Base-by-base conservation (phyloP, 2,888 invertebrate species). In the Alsophila aescularia region DNA sequence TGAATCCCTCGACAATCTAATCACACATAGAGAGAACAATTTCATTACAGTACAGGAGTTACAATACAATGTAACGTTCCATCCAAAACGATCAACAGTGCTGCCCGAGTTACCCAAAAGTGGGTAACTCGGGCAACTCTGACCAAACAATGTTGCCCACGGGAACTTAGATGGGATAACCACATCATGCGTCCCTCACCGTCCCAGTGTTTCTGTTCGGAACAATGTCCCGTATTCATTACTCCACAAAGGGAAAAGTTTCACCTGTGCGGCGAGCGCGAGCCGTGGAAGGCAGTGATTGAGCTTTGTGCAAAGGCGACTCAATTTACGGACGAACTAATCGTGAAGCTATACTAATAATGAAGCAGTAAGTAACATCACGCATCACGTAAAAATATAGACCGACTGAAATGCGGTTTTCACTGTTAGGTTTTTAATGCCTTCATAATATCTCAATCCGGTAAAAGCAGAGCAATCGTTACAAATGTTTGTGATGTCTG, bases 201-300 rank as follows among this genome's bases (percentile, higher is more conserved):
- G 42, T 21, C 18, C 15, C 47, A 36, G 32, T 39, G 42, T 53
- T 47, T 54, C 54, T 44, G 52, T 59, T 47, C 13, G 48, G 58
- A 72, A 71, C 69, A 67, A 69, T 69, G 67, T 69, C 64, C 42
- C 41, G 44, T 45, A 45, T 45, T 52, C 47, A 49, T 54, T 40
- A 43, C 47, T 31, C 34, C 42, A 51, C 47, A 50, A 58, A 53
- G 52, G 58, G 50, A 13, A 50, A 58, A 58, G 41, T 58, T 54
- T 47, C 44, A 58, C 53, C 58, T 58, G 57, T 40, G 52, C 15
- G 52, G 43, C 34, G n/a, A 13, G 16, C 42, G 34, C 13, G 27
- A 8, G 32, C 9, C 16, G 36, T 10, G 31, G 42, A 8, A n/a
- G 1, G 12, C 43, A 36, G 34, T 41, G 36, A 14, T 10, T 1